Conservation (phyloP, 2,113 vertebrate genomes). For the Ceyx cyanopectus region DNA sequence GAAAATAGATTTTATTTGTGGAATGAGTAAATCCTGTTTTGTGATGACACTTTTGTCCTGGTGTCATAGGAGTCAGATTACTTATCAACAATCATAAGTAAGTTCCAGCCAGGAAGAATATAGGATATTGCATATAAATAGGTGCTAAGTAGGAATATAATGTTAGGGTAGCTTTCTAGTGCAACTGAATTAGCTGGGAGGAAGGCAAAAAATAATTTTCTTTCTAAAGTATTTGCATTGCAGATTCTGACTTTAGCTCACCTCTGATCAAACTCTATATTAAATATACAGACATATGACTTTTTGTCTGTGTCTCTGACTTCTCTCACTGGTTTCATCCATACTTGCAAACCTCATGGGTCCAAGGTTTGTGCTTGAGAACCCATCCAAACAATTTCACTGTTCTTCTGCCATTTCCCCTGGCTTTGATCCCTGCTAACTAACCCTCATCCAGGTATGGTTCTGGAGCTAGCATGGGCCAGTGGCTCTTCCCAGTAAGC, state of each 20-base stretch:
- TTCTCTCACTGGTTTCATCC: neutral
- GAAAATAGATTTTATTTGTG: neutral
- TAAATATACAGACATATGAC: neutral
- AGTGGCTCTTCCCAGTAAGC: neutral
- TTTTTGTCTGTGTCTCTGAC: neutral
- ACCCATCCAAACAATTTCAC: neutral
- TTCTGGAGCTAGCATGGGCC: neutral
- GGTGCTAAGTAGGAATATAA: neutral
- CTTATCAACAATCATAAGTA: neutral
- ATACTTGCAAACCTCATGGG: neutral
- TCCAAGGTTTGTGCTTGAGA: neutral
- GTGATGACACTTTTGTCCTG: neutral
- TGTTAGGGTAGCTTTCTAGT: neutral
- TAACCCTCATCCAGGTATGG: neutral
- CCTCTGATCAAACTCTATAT: neutral
- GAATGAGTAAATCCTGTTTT: neutral
- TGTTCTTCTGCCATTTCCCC: neutral
- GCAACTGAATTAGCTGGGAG: neutral
- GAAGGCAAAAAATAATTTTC: neutral
- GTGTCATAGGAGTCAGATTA: neutral
- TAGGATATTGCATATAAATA: neutral
- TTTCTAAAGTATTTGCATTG: neutral
- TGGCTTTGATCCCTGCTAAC: neutral
- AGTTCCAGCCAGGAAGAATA: neutral
- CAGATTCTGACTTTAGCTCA: neutral